Percentiles rank a stretch among this genome's conserved stretches.
phyloP scores from a whole-genome alignment of 64 coral and sea anemone genomes.

The Montipora foliosa region DNA sequence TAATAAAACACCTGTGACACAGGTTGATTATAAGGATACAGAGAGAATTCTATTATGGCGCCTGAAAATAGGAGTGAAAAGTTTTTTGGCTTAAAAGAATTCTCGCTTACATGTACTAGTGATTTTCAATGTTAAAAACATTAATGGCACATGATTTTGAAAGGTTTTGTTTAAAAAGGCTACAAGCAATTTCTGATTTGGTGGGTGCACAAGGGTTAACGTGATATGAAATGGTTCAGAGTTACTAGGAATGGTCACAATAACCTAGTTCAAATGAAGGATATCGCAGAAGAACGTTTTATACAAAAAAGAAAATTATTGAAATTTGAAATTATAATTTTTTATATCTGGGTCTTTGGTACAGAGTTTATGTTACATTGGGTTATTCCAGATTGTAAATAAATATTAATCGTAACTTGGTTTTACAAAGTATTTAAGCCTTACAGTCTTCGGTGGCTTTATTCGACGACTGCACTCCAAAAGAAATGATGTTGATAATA shows the following conservation, averaged over 20 bases:
- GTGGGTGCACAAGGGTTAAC: not conserved
- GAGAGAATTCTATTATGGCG: not conserved
- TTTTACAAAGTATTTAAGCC: not conserved
- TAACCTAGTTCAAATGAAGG: constrained; percentile 7
- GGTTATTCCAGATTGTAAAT: constrained; percentile 39
- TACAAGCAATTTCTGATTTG: not conserved
- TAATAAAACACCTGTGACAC: too few species aligned
- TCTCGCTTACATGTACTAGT: too few species aligned
- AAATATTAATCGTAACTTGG: constrained; percentile 4
- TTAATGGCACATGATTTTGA: not conserved
- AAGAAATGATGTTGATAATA: not conserved
- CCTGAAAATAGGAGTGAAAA: not conserved
- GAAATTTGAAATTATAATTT: constrained; percentile 63
- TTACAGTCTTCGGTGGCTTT: not conserved
- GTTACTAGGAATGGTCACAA: not conserved
- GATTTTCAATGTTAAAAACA: not conserved
- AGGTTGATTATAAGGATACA: too few species aligned
- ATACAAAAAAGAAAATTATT: constrained; percentile 51
- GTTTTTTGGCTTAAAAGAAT: not conserved
- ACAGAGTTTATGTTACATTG: constrained; percentile 16
- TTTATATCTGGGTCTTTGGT: constrained; percentile 50
- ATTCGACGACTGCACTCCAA: not conserved
- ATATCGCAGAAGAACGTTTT: constrained; percentile 33
- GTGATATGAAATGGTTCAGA: not conserved
- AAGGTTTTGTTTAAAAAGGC: too few species aligned